These are phyloP conservation scores for Galleria mellonella DNA, from an alignment of 1,140 invertebrate species.

Conservation along the genomic window DNA sequence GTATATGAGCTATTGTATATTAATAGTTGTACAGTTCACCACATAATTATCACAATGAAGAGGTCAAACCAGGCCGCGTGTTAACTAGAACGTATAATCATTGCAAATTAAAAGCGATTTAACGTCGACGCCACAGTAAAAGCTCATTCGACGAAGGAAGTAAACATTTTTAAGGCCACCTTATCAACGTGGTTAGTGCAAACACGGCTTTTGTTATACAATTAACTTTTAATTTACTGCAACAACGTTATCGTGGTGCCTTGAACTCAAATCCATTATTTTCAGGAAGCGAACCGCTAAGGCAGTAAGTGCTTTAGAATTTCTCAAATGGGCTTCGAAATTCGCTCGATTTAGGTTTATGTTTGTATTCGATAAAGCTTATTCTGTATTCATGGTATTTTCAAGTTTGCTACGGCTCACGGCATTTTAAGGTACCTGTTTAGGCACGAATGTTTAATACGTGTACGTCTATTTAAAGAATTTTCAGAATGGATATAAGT, in stretches of 20 bases:
- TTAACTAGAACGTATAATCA: neutral
- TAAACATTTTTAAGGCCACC: conserved; percentile 15
- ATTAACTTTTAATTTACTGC: conserved; percentile 41
- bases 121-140: neutral
- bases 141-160: conserved; percentile 14
- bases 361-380: neutral
- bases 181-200: conserved; percentile 28
- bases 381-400: too few species aligned
- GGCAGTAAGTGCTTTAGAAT: conserved; percentile 17
- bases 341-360: neutral
- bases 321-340: conserved; percentile 9
- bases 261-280: conserved; percentile 23
- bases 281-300: conserved; percentile 26
- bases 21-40: too few species aligned
- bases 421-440: too few species aligned
- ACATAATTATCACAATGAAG: too few species aligned
- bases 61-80: too few species aligned
- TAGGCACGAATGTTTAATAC: too few species aligned
- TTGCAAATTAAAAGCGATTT: neutral
- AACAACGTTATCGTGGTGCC: conserved; percentile 19
- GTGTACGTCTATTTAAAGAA: too few species aligned
- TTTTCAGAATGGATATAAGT: too few species aligned
- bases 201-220: conserved; percentile 35
- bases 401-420: too few species aligned
- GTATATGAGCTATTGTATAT: too few species aligned